These are phyloP conservation scores for Mus minutoides DNA, from an alignment of 2,797 vertebrate genomes.

Conservation along the genomic window DNA sequence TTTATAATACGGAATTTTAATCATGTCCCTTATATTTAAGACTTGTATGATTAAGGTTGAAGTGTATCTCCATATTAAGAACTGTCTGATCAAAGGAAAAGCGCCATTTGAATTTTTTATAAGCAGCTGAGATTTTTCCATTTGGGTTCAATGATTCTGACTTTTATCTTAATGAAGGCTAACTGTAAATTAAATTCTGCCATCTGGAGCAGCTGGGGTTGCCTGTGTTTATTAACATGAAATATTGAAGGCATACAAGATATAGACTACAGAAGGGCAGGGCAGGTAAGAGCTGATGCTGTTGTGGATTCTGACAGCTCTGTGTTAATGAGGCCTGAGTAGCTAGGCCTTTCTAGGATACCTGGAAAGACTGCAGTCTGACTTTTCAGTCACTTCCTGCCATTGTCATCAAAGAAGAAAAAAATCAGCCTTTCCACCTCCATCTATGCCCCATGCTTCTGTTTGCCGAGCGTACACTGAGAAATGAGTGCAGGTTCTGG, in stretches of 20 bases:
- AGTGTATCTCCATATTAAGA: slow-evolving; percentile 79
- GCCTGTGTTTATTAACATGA: slow-evolving; percentile 81
- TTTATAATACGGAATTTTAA: slow-evolving; percentile 62
- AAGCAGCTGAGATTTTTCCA: slow-evolving; percentile 80
- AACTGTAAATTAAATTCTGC: slow-evolving; percentile 83
- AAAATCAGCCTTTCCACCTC: neutral
- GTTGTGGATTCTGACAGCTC: slow-evolving; percentile 82
- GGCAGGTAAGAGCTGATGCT: slow-evolving; percentile 73
- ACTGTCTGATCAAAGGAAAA: slow-evolving; percentile 86
- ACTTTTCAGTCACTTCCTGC: slow-evolving; percentile 75
- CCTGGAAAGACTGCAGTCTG: slow-evolving; percentile 68
- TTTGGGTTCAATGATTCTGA: slow-evolving; percentile 84
- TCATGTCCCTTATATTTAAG: slow-evolving; percentile 73
- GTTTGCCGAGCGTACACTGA: neutral
- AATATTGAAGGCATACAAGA: slow-evolving; percentile 77
- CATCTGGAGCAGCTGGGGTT: slow-evolving; percentile 79
- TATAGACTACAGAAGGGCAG: slow-evolving; percentile 80
- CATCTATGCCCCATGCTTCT: neutral
- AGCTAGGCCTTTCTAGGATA: slow-evolving; percentile 70
- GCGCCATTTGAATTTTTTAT: slow-evolving; percentile 84
- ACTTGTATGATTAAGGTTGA: slow-evolving; percentile 77
- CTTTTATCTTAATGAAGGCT: slow-evolving; percentile 85
- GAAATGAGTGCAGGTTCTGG: neutral
- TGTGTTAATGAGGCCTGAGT: slow-evolving; percentile 80
- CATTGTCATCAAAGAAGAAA: slow-evolving; percentile 65